Percentiles rank a stretch among this genome's conserved stretches.
phyloP scores from a whole-genome alignment of 2,113 vertebrate species.

The Jacana jacana region DNA sequence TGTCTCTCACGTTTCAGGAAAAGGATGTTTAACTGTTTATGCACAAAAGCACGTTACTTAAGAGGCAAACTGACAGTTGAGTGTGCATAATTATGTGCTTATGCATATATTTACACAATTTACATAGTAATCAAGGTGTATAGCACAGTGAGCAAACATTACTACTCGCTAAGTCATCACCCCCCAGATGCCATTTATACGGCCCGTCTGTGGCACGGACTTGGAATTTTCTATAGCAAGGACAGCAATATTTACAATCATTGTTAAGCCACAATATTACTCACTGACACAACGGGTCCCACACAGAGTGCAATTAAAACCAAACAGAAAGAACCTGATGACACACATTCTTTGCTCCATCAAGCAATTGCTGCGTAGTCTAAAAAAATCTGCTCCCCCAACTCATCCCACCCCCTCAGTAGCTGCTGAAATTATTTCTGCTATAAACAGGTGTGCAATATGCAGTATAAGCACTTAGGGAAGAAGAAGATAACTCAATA shows the following conservation, averaged over 20 bases:
- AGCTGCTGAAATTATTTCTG: neutral
- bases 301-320: neutral
- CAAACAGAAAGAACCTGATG: neutral
- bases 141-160: neutral
- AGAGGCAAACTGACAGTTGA: neutral
- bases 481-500: neutral
- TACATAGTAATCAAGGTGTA: slow-evolving; percentile 17
- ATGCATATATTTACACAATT: slow-evolving; percentile 28
- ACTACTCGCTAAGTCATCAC: neutral
- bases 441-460: neutral
- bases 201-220: neutral
- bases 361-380: neutral
- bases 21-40: neutral
- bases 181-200: neutral
- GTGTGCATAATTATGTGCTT: neutral
- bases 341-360: neutral
- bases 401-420: neutral
- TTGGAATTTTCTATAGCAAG: neutral
- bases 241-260: neutral
- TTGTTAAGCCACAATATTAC: neutral
- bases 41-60: neutral
- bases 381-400: neutral
- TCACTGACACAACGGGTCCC: neutral
- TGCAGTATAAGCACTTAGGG: neutral
- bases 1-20: neutral